These are phyloP conservation scores for Stictocephala bisonia DNA, from an alignment of 2,888 invertebrate species.

Conservation along the genomic window DNA sequence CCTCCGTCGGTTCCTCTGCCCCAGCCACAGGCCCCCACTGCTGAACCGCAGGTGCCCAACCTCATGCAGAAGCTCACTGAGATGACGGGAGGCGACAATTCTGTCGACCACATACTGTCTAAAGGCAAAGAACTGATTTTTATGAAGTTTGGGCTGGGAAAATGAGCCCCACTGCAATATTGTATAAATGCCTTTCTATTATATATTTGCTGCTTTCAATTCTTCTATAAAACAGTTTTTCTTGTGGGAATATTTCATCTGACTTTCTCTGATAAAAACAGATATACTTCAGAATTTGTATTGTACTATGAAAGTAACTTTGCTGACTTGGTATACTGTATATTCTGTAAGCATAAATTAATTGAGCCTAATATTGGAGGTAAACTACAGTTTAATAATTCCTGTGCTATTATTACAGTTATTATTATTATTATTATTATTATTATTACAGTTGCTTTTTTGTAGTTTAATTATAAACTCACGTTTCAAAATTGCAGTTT, in stretches of 20 bases:
- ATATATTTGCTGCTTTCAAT: conserved; percentile 29
- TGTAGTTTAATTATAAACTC: no score
- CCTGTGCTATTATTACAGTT: no score
- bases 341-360: no score
- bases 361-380: no score
- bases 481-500: no score
- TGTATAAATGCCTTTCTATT: conserved; percentile 39
- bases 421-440: no score
- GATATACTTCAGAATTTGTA: conserved; percentile 14
- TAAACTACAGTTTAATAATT: no score
- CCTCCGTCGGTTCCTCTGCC: conserved; percentile 51
- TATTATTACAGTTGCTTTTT: no score
- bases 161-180: conserved; percentile 54
- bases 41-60: conserved; percentile 69
- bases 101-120: conserved; percentile 90
- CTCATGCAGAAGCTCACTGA: conserved; percentile 91
- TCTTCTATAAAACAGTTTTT: conserved; percentile 35
- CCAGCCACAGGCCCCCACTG: conserved; percentile 52
- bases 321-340: no score
- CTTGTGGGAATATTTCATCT: conserved; percentile 23
- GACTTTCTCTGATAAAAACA: conserved; percentile 3
- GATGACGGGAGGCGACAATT: conserved; percentile 76
- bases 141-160: conserved; percentile 91
- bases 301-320: background rate
- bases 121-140: conserved; percentile 95